These are phyloP conservation scores for Xestobium rufovillosum DNA, from an alignment of 2,888 invertebrate genomes.

Conservation along the genomic window DNA sequence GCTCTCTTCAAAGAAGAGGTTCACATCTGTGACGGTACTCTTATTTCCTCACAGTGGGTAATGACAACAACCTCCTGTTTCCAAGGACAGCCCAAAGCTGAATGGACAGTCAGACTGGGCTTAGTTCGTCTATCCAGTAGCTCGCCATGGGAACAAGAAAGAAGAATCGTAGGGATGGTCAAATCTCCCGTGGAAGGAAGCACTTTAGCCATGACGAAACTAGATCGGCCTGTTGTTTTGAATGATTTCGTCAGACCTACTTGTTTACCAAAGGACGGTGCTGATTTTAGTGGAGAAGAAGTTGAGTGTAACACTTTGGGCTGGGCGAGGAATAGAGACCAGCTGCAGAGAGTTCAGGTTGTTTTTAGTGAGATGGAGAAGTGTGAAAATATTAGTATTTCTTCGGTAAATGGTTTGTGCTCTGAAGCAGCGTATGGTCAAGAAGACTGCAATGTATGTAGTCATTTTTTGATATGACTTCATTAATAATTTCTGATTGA, in stretches of 20 bases:
- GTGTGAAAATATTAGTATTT: slow-evolving; percentile 80
- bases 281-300: slow-evolving; percentile 31
- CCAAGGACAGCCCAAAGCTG: slow-evolving; percentile 75
- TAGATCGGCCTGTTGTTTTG: slow-evolving; percentile 65
- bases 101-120: slow-evolving; percentile 78
- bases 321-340: slow-evolving; percentile 78
- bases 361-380: slow-evolving; percentile 69
- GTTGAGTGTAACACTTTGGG: slow-evolving; percentile 74
- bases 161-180: slow-evolving; percentile 76
- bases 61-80: slow-evolving; percentile 84
- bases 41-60: slow-evolving; percentile 76
- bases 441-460: slow-evolving; percentile 76
- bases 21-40: slow-evolving; percentile 82
- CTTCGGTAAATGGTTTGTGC: slow-evolving; percentile 75
- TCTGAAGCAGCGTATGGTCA: slow-evolving; percentile 72
- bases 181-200: slow-evolving; percentile 87
- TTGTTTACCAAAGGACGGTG: slow-evolving; percentile 60
- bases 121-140: slow-evolving; percentile 67
- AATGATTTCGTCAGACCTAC: slow-evolving; percentile 80
- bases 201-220: slow-evolving; percentile 70
- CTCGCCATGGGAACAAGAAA: slow-evolving; percentile 82
- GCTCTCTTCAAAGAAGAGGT: slow-evolving; percentile 74
- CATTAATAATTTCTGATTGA: background rate
- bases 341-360: slow-evolving; percentile 73
- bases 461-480: background rate